These are phyloP conservation scores for Calyptommatus sinebrachiatus DNA, from an alignment of 2,113 vertebrate genomes.

Conservation along the genomic window DNA sequence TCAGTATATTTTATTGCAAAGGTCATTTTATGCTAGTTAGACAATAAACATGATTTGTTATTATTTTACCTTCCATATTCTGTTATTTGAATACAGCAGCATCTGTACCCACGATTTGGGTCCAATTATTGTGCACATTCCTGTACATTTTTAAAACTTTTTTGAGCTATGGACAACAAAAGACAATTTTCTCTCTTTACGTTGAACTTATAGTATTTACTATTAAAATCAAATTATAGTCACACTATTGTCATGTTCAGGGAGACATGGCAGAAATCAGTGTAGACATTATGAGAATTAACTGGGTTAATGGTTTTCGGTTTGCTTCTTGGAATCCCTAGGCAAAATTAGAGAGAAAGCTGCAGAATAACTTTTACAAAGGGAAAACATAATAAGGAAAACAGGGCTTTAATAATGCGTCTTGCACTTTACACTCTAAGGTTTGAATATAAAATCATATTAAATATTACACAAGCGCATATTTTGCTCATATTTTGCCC, in stretches of 20 bases:
- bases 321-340: slow-evolving; percentile 19
- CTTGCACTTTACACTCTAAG: neutral
- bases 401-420: neutral
- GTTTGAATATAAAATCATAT: slow-evolving; percentile 25
- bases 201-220: slow-evolving; percentile 32
- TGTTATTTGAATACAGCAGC: slow-evolving; percentile 33
- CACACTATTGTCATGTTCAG: slow-evolving; percentile 29
- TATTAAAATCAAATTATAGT: slow-evolving; percentile 33
- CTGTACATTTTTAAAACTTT: slow-evolving; percentile 39
- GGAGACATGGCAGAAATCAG: slow-evolving; percentile 29
- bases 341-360: neutral
- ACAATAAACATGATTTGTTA: slow-evolving; percentile 37
- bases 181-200: neutral
- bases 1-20: slow-evolving; percentile 51
- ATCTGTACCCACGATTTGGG: slow-evolving; percentile 35
- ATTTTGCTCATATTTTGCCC: too few relatives aligned
- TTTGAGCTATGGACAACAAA: slow-evolving; percentile 35
- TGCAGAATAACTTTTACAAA: neutral
- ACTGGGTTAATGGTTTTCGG: neutral
- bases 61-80: slow-evolving; percentile 1
- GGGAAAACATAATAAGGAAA: neutral
- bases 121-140: slow-evolving; percentile 30
- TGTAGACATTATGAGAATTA: slow-evolving; percentile 27
- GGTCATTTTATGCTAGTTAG: slow-evolving; percentile 42
- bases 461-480: neutral